Evolutionary conservation across 2,888 invertebrate genomes (phyloP).

Genomic region (Callinectes sapidus): DNA sequence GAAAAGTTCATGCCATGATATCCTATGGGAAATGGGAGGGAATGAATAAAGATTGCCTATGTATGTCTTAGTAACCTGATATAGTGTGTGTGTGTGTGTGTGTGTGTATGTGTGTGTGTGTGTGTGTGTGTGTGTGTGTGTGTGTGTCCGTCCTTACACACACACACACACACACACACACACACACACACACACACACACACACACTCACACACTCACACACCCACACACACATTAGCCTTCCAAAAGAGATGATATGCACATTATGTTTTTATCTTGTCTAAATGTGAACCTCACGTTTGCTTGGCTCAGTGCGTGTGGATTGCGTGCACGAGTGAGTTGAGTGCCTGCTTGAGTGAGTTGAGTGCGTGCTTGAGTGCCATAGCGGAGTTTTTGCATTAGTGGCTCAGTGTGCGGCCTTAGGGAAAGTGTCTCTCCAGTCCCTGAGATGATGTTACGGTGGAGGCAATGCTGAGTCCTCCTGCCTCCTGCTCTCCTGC

Average conservation of each 20-base stretch:
- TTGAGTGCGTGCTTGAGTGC: slow-evolving; percentile 29
- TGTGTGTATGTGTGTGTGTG: slow-evolving; percentile 13
- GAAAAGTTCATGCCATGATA: not conserved
- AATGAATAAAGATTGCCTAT: not conserved
- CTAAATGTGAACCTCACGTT: slow-evolving; percentile 19
- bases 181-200: too few relatives aligned
- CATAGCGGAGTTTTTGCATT: not conserved
- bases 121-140: slow-evolving; percentile 5
- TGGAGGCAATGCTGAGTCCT: too few relatives aligned
- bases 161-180: too few relatives aligned
- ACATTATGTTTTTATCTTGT: not conserved
- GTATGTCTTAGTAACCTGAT: not conserved
- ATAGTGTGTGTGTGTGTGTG: not conserved
- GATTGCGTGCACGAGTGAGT: slow-evolving; percentile 22
- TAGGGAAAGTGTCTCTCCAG: not conserved
- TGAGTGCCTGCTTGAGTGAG: not conserved
- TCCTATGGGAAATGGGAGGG: not conserved
- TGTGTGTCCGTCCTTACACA: not conserved
- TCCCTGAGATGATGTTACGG: too few relatives aligned
- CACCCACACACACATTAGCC: not conserved
- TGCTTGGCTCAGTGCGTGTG: not conserved
- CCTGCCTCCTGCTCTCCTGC: not conserved
- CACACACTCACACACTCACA: not conserved
- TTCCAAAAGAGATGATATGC: not conserved
- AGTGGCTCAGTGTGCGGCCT: not conserved